Evolutionary conservation across 2,113 vertebrate species (phyloP).

Genomic region (Parus major): DNA sequence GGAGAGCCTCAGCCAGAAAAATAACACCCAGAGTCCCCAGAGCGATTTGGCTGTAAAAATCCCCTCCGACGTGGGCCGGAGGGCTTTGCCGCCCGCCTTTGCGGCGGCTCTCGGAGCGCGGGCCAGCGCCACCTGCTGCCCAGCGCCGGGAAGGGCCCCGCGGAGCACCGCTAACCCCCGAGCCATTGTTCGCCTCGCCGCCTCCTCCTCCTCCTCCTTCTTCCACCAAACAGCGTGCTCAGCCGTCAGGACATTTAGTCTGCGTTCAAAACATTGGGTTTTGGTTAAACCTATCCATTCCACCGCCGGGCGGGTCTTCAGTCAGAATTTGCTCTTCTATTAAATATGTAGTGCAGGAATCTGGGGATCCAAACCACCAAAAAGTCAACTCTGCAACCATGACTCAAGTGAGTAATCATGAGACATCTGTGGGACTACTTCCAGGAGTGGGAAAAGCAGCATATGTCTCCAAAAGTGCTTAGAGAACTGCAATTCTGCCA

Average conservation of each 20-base stretch:
- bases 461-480: slow-evolving; percentile 34
- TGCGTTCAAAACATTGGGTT: background rate
- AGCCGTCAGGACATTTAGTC: background rate
- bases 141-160: background rate
- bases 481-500: slow-evolving; percentile 9
- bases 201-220: no score
- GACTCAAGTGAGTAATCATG: slow-evolving; percentile 54
- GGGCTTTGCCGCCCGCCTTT: no score
- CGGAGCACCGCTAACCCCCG: background rate
- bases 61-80: no score
- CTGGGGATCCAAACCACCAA: background rate
- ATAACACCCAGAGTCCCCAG: background rate
- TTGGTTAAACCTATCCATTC: background rate
- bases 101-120: background rate
- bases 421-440: slow-evolving; percentile 50
- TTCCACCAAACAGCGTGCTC: background rate
- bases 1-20: background rate
- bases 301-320: background rate
- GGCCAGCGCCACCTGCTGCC: slow-evolving; percentile 35
- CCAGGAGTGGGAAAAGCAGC: slow-evolving; percentile 46
- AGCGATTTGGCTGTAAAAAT: background rate
- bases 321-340: background rate
- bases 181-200: no score
- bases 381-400: background rate
- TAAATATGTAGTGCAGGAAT: background rate